Base-by-base conservation (phyloP, 2,113 vertebrate genomes). In the Atlantisia rogersi region DNA sequence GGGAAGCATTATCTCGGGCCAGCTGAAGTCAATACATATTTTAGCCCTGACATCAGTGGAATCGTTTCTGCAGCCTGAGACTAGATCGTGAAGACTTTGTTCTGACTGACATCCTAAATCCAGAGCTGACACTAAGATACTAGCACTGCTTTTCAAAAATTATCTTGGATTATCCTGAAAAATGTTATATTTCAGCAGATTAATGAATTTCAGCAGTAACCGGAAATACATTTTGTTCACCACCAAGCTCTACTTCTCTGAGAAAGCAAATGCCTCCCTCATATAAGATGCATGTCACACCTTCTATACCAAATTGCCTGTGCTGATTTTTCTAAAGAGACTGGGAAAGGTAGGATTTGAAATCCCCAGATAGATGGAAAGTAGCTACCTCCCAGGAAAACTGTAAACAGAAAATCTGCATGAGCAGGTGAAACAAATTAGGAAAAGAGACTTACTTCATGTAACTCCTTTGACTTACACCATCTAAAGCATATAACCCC, bases 391-490 rank as follows among this genome's bases (percentile, higher is more conserved):
- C 65, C 56, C 14, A 48, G 42, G 56, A 91, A 94, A 95, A 87
- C 12, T 42, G 21, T 46, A 84, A 81, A 39, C 19, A 86, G 44
- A 91, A 86, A 82, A 82, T 95, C 62, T 91, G n/a, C 69, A 84
- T 92, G 53, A 95, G 31, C 39, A 63, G 14, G 56, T 65, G 13
- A 92, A 91, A 92, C 82, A 11, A 86, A 59, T 95, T 88, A 82
- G 74, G 29, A 42, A 9, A 67, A 79, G 20, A 73, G 8, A 12
- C 53, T 71, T 77, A 32, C 42, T 52, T 71, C 29, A 32, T 53
- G 19, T 14, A 82, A 76, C 59, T 85, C 21, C 18, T 92, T 88
- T 85, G 50, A 87, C 92, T 93, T 92, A 76, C 6, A 24, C 24
- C 19, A 48, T 59, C 39, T 69, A 71, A 92, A 83, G 4, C 11